phyloP scores from a whole-genome alignment of 2,797 vertebrate species.

The Gadopsis marmoratus region DNA sequence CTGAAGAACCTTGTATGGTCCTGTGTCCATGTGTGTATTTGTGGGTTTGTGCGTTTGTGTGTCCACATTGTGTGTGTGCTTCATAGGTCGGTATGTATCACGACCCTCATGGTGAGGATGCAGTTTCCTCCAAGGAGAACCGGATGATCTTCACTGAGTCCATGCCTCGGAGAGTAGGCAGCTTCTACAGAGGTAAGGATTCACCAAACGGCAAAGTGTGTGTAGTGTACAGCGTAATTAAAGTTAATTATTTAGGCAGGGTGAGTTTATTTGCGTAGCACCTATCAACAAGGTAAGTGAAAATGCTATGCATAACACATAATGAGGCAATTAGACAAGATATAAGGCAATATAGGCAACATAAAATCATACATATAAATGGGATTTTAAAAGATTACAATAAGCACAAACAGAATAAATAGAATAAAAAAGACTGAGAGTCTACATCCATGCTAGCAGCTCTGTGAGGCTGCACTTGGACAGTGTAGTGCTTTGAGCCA shows the following conservation, averaged over 20 bases:
- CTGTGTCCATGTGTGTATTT: conserved; percentile 38
- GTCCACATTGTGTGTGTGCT: conserved; percentile 36
- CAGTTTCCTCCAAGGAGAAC: conserved; percentile 94
- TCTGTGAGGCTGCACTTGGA: neutral
- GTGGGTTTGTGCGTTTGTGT: conserved; percentile 16
- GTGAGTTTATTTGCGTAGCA: neutral
- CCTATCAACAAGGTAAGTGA: neutral
- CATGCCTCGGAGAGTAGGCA: conserved; percentile 96
- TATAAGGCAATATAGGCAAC: neutral
- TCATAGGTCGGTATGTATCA: conserved; percentile 93
- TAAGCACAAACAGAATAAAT: neutral
- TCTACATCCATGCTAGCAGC: neutral
- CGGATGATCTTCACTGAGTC: conserved; percentile 97
- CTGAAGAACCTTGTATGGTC: conserved; percentile 28
- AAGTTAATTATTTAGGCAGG: neutral
- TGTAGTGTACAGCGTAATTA: neutral
- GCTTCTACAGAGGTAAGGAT: conserved; percentile 95
- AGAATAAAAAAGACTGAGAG: neutral
- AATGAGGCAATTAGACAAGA: neutral
- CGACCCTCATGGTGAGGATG: conserved; percentile 94
- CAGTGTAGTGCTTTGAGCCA: neutral
- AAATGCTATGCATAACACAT: neutral
- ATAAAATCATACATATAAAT: neutral
- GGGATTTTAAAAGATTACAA: neutral
- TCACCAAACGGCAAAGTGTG: neutral